phyloP scores from a whole-genome alignment of 92 coral and sea anemone genomes.

The Palythoa grandis region DNA sequence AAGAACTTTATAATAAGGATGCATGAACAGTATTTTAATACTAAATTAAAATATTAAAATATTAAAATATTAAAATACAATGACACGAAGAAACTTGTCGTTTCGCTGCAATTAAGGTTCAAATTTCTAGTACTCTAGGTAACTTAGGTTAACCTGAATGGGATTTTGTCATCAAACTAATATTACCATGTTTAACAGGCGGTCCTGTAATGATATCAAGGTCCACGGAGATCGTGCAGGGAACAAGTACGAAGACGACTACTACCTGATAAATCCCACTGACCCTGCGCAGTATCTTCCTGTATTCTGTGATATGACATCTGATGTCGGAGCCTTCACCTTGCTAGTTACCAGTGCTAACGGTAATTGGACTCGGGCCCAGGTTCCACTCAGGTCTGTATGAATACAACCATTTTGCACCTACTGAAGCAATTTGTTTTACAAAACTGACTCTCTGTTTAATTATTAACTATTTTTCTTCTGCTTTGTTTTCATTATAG shows the following conservation, averaged over 20 bases:
- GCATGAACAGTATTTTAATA: too few relatives aligned
- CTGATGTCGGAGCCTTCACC: too few relatives aligned
- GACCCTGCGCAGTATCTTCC: slow-evolving; percentile 34
- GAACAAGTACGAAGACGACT: slow-evolving; percentile 24
- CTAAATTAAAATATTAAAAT: too few relatives aligned
- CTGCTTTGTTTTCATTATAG: slow-evolving; percentile 9
- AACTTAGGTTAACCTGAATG: background rate
- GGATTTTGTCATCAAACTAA: too few relatives aligned
- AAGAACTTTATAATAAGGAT: too few relatives aligned
- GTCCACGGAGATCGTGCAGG: slow-evolving; percentile 65
- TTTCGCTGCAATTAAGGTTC: too few relatives aligned
- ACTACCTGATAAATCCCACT: slow-evolving; percentile 56
- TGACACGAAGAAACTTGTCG: too few relatives aligned
- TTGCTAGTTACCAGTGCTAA: too few relatives aligned
- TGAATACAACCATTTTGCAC: background rate
- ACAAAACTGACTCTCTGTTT: background rate
- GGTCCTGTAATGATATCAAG: slow-evolving; percentile 80
- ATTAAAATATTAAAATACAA: too few relatives aligned
- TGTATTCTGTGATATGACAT: too few relatives aligned
- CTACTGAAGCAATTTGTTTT: background rate
- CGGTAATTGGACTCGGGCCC: too few relatives aligned
- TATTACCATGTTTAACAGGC: slow-evolving; percentile 8
- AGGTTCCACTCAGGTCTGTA: too few relatives aligned
- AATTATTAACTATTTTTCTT: background rate
- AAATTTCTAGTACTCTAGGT: background rate